phyloP scores from a whole-genome alignment of 1,140 invertebrate species.

The Achroia grisella region DNA sequence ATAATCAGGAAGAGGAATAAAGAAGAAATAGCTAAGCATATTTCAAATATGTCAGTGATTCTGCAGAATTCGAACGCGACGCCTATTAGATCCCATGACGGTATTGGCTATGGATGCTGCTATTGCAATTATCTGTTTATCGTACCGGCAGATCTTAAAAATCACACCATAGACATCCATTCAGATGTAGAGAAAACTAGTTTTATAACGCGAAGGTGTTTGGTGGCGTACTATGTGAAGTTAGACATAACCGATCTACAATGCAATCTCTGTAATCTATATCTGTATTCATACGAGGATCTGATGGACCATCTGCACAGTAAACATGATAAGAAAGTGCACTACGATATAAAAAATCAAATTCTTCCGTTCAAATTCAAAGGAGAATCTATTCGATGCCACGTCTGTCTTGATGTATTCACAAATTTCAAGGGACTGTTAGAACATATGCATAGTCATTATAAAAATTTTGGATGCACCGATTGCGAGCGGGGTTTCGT shows the following conservation, averaged over 20 bases:
- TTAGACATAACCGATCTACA: conserved; percentile 38
- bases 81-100: conserved; percentile 19
- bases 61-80: conserved; percentile 35
- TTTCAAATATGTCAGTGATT: conserved; percentile 28
- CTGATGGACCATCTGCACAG: conserved; percentile 13
- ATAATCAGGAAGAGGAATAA: too few species aligned
- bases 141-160: conserved; percentile 31
- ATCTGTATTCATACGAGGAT: not conserved
- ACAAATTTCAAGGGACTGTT: conserved; percentile 40
- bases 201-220: conserved; percentile 23
- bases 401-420: conserved; percentile 29
- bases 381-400: conserved; percentile 28
- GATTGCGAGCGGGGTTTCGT: conserved; percentile 40
- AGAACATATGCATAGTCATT: conserved; percentile 50
- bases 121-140: conserved; percentile 27
- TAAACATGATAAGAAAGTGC: conserved; percentile 15
- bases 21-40: conserved; percentile 28
- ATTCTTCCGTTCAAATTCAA: conserved; percentile 24
- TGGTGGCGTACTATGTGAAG: conserved; percentile 32
- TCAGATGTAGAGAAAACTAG: conserved; percentile 14
- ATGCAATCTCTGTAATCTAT: conserved; percentile 27
- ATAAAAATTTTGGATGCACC: conserved; percentile 39
- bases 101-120: conserved; percentile 28
- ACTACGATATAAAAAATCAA: conserved; percentile 13
- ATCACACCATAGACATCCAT: conserved; percentile 31